Evolutionary conservation across 1,140 invertebrate genomes (phyloP).

Genomic region (Saccostrea cuccullata): DNA sequence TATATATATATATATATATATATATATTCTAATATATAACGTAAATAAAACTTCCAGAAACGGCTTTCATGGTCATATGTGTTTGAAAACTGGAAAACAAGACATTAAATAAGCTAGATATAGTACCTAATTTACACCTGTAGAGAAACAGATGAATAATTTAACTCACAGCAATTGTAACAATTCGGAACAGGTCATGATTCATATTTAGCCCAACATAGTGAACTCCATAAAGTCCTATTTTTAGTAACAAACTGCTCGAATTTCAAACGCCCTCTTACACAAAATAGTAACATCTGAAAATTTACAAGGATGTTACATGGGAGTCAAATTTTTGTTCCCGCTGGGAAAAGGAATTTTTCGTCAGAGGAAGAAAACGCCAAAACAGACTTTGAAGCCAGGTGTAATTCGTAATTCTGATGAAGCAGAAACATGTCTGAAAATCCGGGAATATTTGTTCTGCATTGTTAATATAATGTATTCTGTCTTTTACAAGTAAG

Average conservation of each 20-base stretch:
- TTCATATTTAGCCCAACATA: background rate
- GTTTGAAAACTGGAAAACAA: no score
- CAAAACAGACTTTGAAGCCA: background rate
- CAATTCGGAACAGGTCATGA: background rate
- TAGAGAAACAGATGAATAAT: no score
- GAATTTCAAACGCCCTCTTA: background rate
- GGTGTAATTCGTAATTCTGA: slow-evolving; percentile 2
- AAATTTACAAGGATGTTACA: background rate
- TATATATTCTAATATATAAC: no score
- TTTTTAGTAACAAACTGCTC: slow-evolving; percentile 2
- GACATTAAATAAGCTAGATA: no score
- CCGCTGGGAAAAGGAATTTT: background rate
- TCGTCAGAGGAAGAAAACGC: slow-evolving; percentile 4
- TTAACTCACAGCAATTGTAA: no score
- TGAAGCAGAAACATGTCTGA: background rate
- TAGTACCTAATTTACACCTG: no score
- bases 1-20: no score
- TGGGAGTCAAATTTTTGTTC: background rate
- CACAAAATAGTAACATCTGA: slow-evolving; percentile 16
- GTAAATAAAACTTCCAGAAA: no score
- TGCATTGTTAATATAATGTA: slow-evolving; percentile 19
- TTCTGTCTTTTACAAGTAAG: slow-evolving; percentile 3
- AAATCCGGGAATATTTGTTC: slow-evolving; percentile 19
- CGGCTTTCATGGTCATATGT: no score
- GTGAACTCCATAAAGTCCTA: background rate